Conservation (phyloP, 2,797 vertebrate genomes). For the Neopelma chrysocephalum region DNA sequence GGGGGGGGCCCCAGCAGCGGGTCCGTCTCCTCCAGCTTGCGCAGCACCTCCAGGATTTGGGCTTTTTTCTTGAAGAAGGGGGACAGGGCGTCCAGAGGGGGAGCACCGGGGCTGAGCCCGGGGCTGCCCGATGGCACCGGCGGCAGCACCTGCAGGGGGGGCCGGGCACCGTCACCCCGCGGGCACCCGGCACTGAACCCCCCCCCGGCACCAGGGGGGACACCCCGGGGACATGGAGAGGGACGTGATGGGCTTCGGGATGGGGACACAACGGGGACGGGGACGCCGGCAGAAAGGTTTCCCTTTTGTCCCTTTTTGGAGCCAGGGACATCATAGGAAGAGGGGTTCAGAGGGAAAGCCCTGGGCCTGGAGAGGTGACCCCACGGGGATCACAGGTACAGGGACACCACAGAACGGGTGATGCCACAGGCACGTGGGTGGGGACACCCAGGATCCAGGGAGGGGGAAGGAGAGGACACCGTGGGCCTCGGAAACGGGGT, state of each 20-base stretch:
- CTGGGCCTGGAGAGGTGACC: background rate
- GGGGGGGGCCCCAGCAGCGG: slow-evolving; percentile 74
- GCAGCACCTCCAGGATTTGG: slow-evolving; percentile 94
- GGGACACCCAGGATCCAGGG: background rate
- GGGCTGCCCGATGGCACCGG: background rate
- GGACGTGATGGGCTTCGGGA: background rate
- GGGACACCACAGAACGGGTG: accelerated
- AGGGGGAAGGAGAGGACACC: background rate
- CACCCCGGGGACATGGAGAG: background rate
- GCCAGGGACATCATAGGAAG: accelerated
- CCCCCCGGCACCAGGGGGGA: background rate
- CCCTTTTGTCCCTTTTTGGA: too few relatives aligned
- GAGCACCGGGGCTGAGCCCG: slow-evolving; percentile 43
- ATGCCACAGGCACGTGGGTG: accelerated
- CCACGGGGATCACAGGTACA: background rate
- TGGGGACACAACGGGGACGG: background rate
- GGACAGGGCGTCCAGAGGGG: slow-evolving; percentile 89
- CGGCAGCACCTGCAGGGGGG: background rate
- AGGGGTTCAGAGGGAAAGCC: background rate
- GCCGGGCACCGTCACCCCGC: accelerated
- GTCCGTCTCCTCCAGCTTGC: slow-evolving; percentile 93
- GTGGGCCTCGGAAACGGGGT: accelerated
- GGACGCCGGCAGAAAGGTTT: background rate
- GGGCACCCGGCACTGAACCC: background rate
- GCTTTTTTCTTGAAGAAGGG: slow-evolving; percentile 97